A percentile compares a stretch with the other conserved stretches of the same genome.
phyloP scores from a whole-genome alignment of 2,113 vertebrate species.

The Hypocryptadius cinnamomeus region DNA sequence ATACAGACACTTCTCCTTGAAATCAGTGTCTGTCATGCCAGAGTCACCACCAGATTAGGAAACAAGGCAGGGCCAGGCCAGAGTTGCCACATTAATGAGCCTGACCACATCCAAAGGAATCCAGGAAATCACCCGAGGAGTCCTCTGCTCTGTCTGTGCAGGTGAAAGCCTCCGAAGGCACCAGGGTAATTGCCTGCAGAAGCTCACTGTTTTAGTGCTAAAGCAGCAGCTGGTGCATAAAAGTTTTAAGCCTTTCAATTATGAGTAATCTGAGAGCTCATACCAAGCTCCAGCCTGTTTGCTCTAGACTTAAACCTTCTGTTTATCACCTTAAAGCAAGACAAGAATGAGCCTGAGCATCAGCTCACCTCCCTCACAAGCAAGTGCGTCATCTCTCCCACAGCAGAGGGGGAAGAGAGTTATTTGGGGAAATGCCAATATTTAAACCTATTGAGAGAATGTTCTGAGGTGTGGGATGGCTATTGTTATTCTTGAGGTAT shows the following conservation, averaged over 20 bases:
- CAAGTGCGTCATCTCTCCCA: background rate
- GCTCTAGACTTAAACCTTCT: background rate
- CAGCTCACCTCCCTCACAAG: background rate
- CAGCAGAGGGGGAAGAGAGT: background rate
- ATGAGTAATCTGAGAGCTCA: constrained; percentile 6
- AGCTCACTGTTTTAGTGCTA: background rate
- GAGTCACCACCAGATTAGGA: background rate
- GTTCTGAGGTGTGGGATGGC: background rate
- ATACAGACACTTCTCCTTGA: background rate
- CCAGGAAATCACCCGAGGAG: background rate
- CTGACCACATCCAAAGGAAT: background rate
- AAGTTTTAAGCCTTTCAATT: background rate
- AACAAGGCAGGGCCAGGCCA: background rate
- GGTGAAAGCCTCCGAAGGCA: background rate
- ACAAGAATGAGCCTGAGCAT: constrained; percentile 3
- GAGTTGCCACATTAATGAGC: background rate
- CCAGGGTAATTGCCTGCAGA: background rate
- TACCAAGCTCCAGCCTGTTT: background rate
- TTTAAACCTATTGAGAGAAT: background rate
- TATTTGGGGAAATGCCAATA: background rate
- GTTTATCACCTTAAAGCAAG: constrained; percentile 3
- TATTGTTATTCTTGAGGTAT: background rate
- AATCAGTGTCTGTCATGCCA: background rate
- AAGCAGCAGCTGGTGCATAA: background rate
- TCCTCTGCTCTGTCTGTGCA: background rate